These are phyloP conservation scores for Eupleurogrammus muticus DNA, from an alignment of 2,797 vertebrate genomes.

Conservation along the genomic window DNA sequence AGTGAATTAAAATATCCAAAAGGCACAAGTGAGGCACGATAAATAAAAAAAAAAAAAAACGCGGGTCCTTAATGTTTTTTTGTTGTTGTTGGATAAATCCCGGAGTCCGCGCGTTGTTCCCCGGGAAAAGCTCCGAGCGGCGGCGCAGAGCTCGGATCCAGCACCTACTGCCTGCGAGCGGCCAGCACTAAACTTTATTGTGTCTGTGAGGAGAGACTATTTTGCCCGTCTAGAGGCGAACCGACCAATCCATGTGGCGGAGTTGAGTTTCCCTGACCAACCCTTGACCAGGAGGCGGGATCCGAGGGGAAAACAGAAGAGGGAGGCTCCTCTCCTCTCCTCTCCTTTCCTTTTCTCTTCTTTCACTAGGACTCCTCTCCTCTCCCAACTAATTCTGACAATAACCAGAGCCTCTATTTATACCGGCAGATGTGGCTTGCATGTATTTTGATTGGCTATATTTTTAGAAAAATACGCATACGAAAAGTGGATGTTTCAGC, in stretches of 20 bases:
- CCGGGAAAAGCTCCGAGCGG: conserved; percentile 21
- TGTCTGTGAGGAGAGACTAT: conserved; percentile 65
- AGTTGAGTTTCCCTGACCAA: conserved; percentile 71
- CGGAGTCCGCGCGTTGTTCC: conserved; percentile 7
- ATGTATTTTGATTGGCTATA: conserved; percentile 62
- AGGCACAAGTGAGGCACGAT: not conserved
- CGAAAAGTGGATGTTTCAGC: conserved; percentile 34
- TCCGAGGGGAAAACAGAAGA: conserved; percentile 49
- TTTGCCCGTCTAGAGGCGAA: conserved; percentile 38
- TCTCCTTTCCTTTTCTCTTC: conserved; percentile 10
- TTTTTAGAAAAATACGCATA: conserved; percentile 61
- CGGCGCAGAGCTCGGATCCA: conserved; percentile 4
- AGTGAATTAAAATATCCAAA: conserved; percentile 51
- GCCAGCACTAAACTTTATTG: conserved; percentile 73
- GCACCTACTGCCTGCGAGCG: conserved; percentile 49
- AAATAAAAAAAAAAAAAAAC: not conserved
- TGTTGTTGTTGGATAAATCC: conserved; percentile 21
- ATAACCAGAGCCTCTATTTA: conserved; percentile 62
- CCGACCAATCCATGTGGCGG: conserved; percentile 71
- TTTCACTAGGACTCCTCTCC: not conserved
- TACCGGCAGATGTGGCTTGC: conserved; percentile 45
- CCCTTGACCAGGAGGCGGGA: conserved; percentile 69
- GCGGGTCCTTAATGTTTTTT: not conserved
- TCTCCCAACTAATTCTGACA: conserved; percentile 48
- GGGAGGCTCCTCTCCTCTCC: conserved; percentile 18